Evolutionary conservation across 2,113 vertebrate species (phyloP), one percentile per base, ranked within the genome.

Genomic region (Otus sunia): DNA sequence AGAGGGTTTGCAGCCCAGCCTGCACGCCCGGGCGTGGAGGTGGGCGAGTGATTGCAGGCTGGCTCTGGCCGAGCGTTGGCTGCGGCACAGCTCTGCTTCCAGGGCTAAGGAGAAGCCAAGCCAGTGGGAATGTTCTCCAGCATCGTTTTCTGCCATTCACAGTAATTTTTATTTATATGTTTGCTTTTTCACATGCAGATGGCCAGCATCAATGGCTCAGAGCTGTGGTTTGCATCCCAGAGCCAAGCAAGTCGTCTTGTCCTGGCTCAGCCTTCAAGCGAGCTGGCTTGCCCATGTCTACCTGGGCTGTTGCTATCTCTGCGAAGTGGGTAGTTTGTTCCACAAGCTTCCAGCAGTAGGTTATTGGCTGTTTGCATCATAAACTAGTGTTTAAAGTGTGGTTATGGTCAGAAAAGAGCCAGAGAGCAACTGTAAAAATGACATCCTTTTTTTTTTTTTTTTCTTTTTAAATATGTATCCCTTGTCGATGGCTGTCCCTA

Each of bases 101-200:
- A 85, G 32, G 69, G 67, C 92, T 83, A 82, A 85, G 77, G 88
- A 72, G 82, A 85, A 92, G 94, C 94, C 89, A 95, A 94, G 76
- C 90, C 95, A 78, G 86, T 2, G 77, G 91, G 94, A 96, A 78
- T 9, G 13, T 37, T 72, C 93, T 64, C 47, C 91, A 45, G 68
- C 75, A 4, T 45, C 62, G 7, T 59, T 92, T 52, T 41, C 37
- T 85, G 84, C 96, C 95, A 15, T 88, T 77, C 86, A 6, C 67
- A 41, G 96, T 49, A 49, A 37, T 45, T 87, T 79, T 92, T 47
- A 4, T 14, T 5, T 56, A 64, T 55, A 7, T 90, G 86, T 96
- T 96, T 95, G 89, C 94, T 90, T 49, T 85, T 90, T 59, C 84
- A n/a, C 86, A 3, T 59, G 90, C 50, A 15, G 78, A 83, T 67